phyloP scores from a whole-genome alignment of 1,140 invertebrate species.

The Brachionus plicatilis region DNA sequence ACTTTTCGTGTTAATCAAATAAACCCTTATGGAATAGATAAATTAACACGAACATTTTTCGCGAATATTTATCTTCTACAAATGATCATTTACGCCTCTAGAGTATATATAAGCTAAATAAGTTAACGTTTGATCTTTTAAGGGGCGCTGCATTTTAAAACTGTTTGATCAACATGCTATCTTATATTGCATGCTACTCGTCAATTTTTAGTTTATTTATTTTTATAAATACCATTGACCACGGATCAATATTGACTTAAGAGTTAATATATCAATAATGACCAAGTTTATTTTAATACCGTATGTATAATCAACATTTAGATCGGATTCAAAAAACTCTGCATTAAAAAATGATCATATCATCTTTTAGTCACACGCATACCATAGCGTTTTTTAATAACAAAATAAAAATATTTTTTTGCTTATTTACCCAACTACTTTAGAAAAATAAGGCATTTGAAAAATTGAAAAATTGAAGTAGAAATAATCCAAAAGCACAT shows the following conservation, averaged over 20 bases:
- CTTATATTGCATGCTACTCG: not conserved
- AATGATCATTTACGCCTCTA: not conserved
- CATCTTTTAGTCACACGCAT: not conserved
- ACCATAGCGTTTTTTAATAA: not conserved
- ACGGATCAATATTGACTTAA: not conserved
- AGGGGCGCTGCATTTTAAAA: not conserved
- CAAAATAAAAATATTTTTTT: not conserved
- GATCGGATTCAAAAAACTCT: not conserved
- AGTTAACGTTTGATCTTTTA: not conserved
- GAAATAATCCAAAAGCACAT: not conserved
- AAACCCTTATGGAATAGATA: not conserved
- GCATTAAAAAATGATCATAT: not conserved
- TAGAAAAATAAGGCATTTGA: not conserved
- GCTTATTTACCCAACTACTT: not conserved
- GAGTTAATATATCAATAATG: not conserved
- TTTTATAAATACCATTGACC: not conserved
- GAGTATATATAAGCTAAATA: not conserved
- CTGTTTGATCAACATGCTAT: not conserved
- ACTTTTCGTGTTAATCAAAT: not conserved
- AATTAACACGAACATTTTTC: not conserved
- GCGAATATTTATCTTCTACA: not conserved
- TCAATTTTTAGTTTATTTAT: not conserved
- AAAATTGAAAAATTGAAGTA: not conserved
- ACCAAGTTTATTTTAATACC: not conserved
- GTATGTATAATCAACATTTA: not conserved